Conservation (phyloP, 2,797 vertebrate genomes). For the Acrocephalus scirpaceus region DNA sequence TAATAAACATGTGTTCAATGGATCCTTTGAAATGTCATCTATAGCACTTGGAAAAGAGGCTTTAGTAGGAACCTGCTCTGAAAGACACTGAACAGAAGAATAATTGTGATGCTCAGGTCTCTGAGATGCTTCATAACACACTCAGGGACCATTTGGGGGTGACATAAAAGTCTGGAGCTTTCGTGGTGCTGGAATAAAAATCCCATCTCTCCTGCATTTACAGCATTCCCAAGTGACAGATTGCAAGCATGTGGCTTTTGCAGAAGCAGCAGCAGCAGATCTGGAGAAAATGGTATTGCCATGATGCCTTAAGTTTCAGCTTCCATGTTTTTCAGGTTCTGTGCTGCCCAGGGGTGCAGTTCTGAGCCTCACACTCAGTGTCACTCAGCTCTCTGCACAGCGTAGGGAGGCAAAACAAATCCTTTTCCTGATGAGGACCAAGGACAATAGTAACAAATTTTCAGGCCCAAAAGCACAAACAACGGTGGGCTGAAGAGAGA, state of each 20-base stretch:
- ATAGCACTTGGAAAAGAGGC: neutral
- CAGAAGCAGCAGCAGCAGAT: neutral
- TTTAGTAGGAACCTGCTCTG: neutral
- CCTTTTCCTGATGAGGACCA: neutral
- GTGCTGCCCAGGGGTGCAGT: neutral
- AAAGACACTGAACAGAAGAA: neutral
- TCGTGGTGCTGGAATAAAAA: neutral
- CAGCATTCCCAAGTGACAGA: neutral
- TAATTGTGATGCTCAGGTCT: neutral
- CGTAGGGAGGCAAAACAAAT: neutral
- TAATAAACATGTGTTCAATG: neutral
- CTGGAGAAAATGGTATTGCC: neutral
- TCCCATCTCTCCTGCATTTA: neutral
- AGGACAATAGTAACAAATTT: neutral
- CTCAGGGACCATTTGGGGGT: rapidly evolving
- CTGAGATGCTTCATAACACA: neutral
- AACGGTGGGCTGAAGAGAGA: neutral
- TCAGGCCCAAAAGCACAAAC: neutral
- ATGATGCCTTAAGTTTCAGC: neutral
- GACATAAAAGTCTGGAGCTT: neutral
- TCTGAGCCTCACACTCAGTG: neutral
- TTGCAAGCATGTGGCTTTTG: rapidly evolving
- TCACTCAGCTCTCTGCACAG: neutral
- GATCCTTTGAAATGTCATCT: neutral
- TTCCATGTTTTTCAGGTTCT: neutral